Evolutionary conservation across 2,113 vertebrate genomes (phyloP).

Genomic region (Leptobrachium ailaonicum): DNA sequence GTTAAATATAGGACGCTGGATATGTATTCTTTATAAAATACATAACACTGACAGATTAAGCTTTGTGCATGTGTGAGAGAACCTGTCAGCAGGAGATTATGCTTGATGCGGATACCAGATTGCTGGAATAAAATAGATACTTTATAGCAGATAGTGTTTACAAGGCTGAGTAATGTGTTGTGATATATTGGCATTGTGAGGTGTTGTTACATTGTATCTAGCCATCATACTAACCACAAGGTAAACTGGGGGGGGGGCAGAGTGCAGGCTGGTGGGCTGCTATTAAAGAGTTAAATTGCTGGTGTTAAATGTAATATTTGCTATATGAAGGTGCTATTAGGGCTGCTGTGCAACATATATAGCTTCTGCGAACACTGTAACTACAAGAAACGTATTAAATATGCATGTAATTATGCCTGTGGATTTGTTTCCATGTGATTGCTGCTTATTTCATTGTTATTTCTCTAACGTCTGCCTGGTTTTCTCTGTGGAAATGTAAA

Average conservation of each 20-base stretch:
- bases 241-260: slow-evolving; percentile 14
- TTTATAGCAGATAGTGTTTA: neutral
- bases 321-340: slow-evolving; percentile 8
- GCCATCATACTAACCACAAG: neutral
- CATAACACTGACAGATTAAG: neutral
- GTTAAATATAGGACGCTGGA: neutral
- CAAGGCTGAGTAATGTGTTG: slow-evolving; percentile 29
- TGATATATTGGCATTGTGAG: slow-evolving; percentile 9
- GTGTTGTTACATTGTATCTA: too few relatives aligned
- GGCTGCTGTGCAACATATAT: slow-evolving; percentile 5
- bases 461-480: neutral
- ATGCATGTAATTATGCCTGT: slow-evolving; percentile 35
- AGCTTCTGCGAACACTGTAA: neutral
- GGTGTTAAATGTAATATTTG: slow-evolving; percentile 19
- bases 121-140: neutral
- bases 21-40: neutral
- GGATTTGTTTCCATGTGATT: slow-evolving; percentile 14
- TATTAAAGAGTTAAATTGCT: slow-evolving; percentile 16
- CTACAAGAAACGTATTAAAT: slow-evolving; percentile 10
- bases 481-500: slow-evolving; percentile 38
- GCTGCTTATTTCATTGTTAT: slow-evolving; percentile 18
- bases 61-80: neutral
- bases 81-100: neutral
- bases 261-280: slow-evolving; percentile 8
- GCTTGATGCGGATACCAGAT: neutral